Evolutionary conservation across 2,797 vertebrate genomes (phyloP).

Genomic region (Cyclopterus lumpus): DNA sequence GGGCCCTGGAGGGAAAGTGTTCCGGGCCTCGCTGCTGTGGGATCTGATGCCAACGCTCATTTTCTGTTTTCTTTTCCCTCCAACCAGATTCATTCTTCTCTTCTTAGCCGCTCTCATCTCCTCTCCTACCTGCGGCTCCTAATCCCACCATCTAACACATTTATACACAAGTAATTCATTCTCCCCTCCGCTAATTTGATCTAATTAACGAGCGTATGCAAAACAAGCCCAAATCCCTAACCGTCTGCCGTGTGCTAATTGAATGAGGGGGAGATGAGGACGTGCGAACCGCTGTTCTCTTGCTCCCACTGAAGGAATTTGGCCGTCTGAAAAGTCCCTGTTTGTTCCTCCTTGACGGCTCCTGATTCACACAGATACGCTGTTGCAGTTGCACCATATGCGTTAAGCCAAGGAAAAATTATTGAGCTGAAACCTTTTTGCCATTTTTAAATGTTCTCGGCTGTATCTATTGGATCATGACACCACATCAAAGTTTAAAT

Average conservation of each 20-base stretch:
- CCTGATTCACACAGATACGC: background rate
- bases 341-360: background rate
- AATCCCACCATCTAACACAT: conserved; percentile 35
- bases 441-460: too few species aligned
- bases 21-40: background rate
- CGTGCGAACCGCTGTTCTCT: conserved; percentile 5
- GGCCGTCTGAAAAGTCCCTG: background rate
- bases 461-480: too few species aligned
- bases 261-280: conserved; percentile 32
- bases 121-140: conserved; percentile 32
- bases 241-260: conserved; percentile 26
- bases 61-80: conserved; percentile 18
- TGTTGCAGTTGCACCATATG: too few species aligned
- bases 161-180: conserved; percentile 54
- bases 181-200: conserved; percentile 25
- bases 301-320: background rate
- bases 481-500: too few species aligned
- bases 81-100: conserved; percentile 18
- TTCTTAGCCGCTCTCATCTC: conserved; percentile 23
- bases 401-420: background rate
- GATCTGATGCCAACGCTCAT: conserved; percentile 22
- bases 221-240: conserved; percentile 34
- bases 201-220: conserved; percentile 44
- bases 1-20: conserved; percentile 33
- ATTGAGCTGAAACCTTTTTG: too few species aligned